Percentiles rank a stretch among this genome's conserved stretches.
phyloP scores from a whole-genome alignment of 2,113 vertebrate species.

The Romanogobio albipinnatus region DNA sequence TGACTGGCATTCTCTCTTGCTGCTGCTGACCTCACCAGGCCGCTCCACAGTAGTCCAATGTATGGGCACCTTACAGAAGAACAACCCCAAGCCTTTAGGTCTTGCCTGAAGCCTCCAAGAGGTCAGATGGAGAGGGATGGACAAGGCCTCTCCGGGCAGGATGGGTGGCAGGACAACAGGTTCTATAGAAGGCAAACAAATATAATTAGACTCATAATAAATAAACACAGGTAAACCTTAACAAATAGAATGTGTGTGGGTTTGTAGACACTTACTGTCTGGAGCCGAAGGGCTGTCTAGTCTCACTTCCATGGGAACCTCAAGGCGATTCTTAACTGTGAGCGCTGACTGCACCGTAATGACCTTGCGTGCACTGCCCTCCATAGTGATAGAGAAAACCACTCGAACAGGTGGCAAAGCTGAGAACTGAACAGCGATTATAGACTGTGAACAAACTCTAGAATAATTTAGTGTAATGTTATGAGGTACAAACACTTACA shows the following conservation, averaged over 20 bases:
- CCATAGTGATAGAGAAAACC: constrained; percentile 95
- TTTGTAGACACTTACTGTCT: constrained; percentile 83
- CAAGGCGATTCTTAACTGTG: constrained; percentile 91
- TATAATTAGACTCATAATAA: not conserved
- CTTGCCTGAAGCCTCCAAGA: constrained; percentile 95
- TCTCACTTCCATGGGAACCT: constrained; percentile 90
- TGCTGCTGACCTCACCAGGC: constrained; percentile 86
- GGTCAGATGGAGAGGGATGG: constrained; percentile 92
- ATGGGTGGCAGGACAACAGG: constrained; percentile 92
- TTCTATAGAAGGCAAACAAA: constrained; percentile 73
- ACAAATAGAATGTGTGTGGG: not conserved
- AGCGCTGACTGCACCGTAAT: constrained; percentile 94
- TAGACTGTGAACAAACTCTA: not conserved
- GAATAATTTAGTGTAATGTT: not conserved
- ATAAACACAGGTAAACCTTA: not conserved
- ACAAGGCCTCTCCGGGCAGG: constrained; percentile 88
- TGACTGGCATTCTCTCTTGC: constrained; percentile 92
- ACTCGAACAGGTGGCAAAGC: constrained; percentile 94
- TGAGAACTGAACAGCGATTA: constrained; percentile 83
- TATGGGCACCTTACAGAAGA: constrained; percentile 95
- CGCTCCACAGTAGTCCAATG: constrained; percentile 95
- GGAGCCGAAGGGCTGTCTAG: constrained; percentile 96
- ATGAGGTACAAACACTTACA: constrained; percentile 78
- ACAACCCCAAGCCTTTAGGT: constrained; percentile 90
- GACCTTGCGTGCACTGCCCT: constrained; percentile 94